Conservation (phyloP, 2,797 vertebrate genomes). For the Paedocypris micromegethes region DNA sequence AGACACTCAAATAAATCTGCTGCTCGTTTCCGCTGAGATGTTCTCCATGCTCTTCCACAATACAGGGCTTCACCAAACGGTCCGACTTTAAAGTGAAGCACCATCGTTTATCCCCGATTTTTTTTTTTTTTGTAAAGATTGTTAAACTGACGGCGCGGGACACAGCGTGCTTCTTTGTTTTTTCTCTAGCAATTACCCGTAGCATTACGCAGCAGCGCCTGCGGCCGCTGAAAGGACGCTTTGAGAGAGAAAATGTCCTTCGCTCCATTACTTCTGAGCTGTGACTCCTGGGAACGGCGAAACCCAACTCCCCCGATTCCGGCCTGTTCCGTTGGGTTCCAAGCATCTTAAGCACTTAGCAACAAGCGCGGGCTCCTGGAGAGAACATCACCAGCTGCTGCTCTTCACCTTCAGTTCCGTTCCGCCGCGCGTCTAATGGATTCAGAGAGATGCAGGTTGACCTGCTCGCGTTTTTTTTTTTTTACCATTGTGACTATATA, state of each 20-base stretch:
- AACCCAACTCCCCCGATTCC: conserved; percentile 51
- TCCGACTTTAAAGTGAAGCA: no score
- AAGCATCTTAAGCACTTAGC: conserved; percentile 44
- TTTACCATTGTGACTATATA: no score
- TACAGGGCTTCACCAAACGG: no score
- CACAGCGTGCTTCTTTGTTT: background rate
- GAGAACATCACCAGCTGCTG: conserved; percentile 41
- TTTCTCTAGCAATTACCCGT: conserved; percentile 5
- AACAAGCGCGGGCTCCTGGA: conserved; percentile 21
- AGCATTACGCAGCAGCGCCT: conserved; percentile 20
- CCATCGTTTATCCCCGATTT: no score
- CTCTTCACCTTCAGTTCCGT: conserved; percentile 6
- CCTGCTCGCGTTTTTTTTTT: no score
- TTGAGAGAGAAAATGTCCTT: conserved; percentile 53
- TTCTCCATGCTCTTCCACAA: no score
- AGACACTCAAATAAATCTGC: no score
- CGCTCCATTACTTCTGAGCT: conserved; percentile 47
- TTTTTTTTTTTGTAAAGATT: no score
- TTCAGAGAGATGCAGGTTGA: no score
- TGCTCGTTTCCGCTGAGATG: no score
- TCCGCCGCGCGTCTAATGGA: no score
- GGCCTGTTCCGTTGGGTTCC: conserved; percentile 42
- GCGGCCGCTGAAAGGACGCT: conserved; percentile 52
- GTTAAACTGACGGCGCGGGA: no score
- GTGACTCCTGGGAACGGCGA: conserved; percentile 51